Evolutionary conservation across 1,140 invertebrate genomes (phyloP).

Genomic region (Galleria mellonella): DNA sequence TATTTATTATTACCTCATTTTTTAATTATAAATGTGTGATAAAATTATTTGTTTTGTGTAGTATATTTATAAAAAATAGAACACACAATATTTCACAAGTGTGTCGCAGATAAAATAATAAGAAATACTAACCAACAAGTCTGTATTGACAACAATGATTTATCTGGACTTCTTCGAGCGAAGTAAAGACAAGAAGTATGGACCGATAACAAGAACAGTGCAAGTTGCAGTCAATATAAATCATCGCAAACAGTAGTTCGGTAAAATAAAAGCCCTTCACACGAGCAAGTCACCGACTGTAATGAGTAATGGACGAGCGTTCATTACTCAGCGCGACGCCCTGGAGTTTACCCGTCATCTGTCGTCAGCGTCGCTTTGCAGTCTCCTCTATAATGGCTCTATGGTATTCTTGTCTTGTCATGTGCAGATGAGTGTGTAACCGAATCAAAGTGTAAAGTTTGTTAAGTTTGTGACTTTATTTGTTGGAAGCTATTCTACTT

Average conservation of each 20-base stretch:
- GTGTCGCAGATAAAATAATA: too few species aligned
- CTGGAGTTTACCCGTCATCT: constrained; percentile 45
- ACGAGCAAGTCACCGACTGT: constrained; percentile 30
- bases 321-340: constrained; percentile 50
- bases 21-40: background rate
- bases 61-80: too few species aligned
- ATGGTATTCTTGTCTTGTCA: constrained; percentile 10
- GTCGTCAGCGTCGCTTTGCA: constrained; percentile 26
- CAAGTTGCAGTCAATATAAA: constrained; percentile 17
- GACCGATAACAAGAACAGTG: constrained; percentile 11
- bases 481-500: too few species aligned
- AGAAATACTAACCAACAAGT: background rate
- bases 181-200: constrained; percentile 4
- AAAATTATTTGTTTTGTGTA: background rate
- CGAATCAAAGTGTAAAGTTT: too few species aligned
- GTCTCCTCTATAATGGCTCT: constrained; percentile 15
- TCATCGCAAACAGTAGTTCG: constrained; percentile 28
- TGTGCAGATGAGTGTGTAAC: constrained; percentile 10
- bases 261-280: constrained; percentile 34
- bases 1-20: too few species aligned
- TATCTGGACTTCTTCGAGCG: constrained; percentile 2
- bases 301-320: constrained; percentile 52
- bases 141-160: constrained; percentile 9
- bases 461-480: too few species aligned
- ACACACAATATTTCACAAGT: too few species aligned